These are phyloP conservation scores for Epistrophe eligans DNA, from an alignment of 2,888 invertebrate genomes.

Conservation along the genomic window DNA sequence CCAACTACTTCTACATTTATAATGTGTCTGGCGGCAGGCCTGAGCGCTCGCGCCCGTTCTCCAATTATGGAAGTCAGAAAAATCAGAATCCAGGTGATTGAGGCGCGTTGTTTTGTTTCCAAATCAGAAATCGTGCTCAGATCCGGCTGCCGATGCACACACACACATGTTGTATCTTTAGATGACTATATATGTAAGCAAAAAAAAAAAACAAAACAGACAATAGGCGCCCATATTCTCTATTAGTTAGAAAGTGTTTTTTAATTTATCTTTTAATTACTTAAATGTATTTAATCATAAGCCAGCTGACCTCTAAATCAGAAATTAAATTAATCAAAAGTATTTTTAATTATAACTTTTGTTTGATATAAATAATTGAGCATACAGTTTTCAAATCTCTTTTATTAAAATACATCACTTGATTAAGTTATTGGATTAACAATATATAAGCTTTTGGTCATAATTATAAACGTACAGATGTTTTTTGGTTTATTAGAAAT, in stretches of 20 bases:
- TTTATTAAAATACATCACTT: neutral
- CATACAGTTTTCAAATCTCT: neutral
- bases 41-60: slow-evolving; percentile 6
- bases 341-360: neutral
- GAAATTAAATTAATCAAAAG: slow-evolving; percentile 13
- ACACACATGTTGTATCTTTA: neutral
- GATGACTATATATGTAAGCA: neutral
- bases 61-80: slow-evolving; percentile 27
- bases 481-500: neutral
- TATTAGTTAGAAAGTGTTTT: slow-evolving; percentile 12
- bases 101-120: slow-evolving; percentile 3
- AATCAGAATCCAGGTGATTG: slow-evolving; percentile 20
- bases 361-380: neutral
- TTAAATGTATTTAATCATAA: neutral
- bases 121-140: slow-evolving; percentile 6
- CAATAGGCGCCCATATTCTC: neutral
- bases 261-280: slow-evolving; percentile 15
- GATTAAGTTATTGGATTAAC: neutral
- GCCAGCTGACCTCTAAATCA: neutral
- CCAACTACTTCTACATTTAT: neutral
- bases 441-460: neutral
- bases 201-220: neutral
- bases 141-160: slow-evolving; percentile 13
- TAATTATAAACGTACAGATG: too few relatives aligned
- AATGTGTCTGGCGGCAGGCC: slow-evolving; percentile 25